phyloP scores from a whole-genome alignment of 2,113 vertebrate genomes.

The Zosterops borbonicus region DNA sequence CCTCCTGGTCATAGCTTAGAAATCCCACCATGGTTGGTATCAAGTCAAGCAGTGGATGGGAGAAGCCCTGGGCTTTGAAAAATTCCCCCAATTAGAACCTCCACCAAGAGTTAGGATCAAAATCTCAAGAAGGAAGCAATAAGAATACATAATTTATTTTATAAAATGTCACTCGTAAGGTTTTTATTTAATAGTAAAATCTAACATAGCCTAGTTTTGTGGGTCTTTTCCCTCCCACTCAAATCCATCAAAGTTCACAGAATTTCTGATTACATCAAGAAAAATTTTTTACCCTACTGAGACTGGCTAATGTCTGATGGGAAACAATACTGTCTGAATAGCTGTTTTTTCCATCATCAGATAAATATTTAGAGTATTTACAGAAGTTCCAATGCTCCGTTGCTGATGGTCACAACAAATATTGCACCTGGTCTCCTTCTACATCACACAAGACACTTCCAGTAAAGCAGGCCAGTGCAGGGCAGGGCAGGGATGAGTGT shows the following conservation, averaged over 20 bases:
- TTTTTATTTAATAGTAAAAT: not conserved
- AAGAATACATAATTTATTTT: not conserved
- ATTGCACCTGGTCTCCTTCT: not conserved
- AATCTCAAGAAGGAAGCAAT: not conserved
- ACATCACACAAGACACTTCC: not conserved
- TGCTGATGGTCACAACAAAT: not conserved
- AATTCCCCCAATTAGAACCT: not conserved
- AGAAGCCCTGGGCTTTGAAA: not conserved
- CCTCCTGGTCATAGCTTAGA: not conserved
- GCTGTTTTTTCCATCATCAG: not conserved
- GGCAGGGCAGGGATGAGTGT: not conserved
- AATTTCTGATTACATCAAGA: not conserved
- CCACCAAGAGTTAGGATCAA: not conserved
- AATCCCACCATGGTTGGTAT: not conserved
- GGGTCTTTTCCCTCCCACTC: not conserved
- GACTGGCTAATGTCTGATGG: not conserved
- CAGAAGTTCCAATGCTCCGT: not conserved
- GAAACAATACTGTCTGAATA: not conserved
- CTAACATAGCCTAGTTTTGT: not conserved
- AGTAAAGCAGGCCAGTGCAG: rapidly evolving
- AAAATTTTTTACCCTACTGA: not conserved
- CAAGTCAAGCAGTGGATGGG: not conserved
- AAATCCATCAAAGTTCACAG: not conserved
- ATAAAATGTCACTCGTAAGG: not conserved
- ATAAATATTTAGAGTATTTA: not conserved